phyloP scores from a whole-genome alignment of 2,113 vertebrate genomes.

The Myotis brandtii region DNA sequence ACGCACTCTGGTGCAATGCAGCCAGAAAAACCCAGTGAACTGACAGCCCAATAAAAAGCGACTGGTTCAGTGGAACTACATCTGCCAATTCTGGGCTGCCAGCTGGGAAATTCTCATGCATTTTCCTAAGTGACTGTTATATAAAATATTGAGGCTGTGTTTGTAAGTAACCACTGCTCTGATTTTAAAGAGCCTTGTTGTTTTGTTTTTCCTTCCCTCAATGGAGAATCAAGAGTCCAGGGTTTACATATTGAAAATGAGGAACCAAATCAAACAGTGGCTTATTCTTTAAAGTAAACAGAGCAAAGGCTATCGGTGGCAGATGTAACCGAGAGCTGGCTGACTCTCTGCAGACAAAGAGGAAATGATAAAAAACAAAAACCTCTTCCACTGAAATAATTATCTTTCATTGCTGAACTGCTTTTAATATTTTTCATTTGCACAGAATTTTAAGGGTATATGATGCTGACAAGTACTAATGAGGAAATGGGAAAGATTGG shows the following conservation, averaged over 20 bases:
- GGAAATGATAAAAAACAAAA: constrained; percentile 64
- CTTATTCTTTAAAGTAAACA: constrained; percentile 82
- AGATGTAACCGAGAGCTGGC: constrained; percentile 59
- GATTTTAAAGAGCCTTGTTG: constrained; percentile 68
- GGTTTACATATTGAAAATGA: constrained; percentile 73
- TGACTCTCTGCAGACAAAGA: constrained; percentile 66
- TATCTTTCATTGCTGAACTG: constrained; percentile 36
- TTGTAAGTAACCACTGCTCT: neutral
- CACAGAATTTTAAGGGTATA: neutral
- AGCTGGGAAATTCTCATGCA: neutral
- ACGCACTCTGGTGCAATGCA: constrained; percentile 60
- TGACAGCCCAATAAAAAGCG: constrained; percentile 65
- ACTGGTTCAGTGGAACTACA: constrained; percentile 46
- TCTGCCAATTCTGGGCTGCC: constrained; percentile 51
- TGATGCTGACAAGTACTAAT: neutral
- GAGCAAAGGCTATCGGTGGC: constrained; percentile 67
- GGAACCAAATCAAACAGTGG: constrained; percentile 77
- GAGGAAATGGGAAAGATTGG: neutral
- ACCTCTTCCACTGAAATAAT: constrained; percentile 51
- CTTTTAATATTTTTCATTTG: neutral
- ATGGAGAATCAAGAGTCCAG: constrained; percentile 59
- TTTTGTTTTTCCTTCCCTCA: constrained; percentile 36
- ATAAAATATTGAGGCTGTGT: constrained; percentile 9
- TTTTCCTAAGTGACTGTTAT: constrained; percentile 51
- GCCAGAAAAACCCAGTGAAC: constrained; percentile 49